A percentile compares a stretch with the other conserved stretches of the same genome.
Evolutionary conservation across 2,888 invertebrate species (phyloP).

Genomic region (Philereme vetulata): DNA sequence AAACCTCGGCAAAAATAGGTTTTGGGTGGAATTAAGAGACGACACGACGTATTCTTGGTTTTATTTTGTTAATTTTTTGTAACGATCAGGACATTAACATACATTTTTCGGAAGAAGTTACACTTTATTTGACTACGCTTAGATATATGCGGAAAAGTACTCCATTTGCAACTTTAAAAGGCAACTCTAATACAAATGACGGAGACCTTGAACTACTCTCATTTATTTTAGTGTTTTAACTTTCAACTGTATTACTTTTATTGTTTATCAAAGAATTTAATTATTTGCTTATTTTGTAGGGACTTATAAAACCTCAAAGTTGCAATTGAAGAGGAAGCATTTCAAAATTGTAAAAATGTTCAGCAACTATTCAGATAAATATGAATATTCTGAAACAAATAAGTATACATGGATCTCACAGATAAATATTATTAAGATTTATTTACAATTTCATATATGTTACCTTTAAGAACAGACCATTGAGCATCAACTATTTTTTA

Average conservation of each 20-base stretch:
- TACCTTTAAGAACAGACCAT: constrained; percentile 19
- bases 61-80: constrained; percentile 66
- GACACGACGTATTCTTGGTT: constrained; percentile 60
- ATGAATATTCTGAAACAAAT: constrained; percentile 46
- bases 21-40: constrained; percentile 51
- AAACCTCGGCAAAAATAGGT: constrained; percentile 45
- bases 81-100: constrained; percentile 71
- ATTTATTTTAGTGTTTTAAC: constrained; percentile 5
- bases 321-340: constrained; percentile 57
- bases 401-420: constrained; percentile 47
- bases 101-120: constrained; percentile 67
- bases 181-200: background rate
- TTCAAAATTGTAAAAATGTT: constrained; percentile 48
- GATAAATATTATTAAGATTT: constrained; percentile 37
- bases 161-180: constrained; percentile 54
- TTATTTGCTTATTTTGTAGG: background rate
- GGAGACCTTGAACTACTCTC: background rate
- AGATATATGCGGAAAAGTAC: constrained; percentile 56
- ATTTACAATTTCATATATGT: constrained; percentile 49
- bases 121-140: constrained; percentile 54
- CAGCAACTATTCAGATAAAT: constrained; percentile 51
- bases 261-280: background rate
- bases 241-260: background rate
- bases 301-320: constrained; percentile 40
- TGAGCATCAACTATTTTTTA: constrained; percentile 20